These are phyloP conservation scores for Grallaria varia DNA, from an alignment of 2,113 vertebrate species.

Conservation along the genomic window DNA sequence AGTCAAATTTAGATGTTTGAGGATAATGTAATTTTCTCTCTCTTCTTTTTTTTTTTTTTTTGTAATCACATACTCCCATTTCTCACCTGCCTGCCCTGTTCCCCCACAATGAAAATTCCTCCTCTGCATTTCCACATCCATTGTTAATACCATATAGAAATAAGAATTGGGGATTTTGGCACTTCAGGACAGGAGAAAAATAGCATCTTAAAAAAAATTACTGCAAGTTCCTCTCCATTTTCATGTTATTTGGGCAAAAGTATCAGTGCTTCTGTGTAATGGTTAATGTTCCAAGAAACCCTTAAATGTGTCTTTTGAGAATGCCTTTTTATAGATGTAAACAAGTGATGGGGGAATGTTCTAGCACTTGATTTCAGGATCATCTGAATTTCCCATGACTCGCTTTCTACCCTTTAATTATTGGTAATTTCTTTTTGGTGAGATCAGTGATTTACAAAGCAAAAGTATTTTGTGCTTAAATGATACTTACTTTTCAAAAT, in stretches of 20 bases:
- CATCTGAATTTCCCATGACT: not conserved
- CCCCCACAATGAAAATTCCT: not conserved
- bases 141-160: not conserved
- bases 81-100: not conserved
- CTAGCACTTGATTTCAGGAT: not conserved
- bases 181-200: not conserved
- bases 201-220: not conserved
- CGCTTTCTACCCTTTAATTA: not conserved
- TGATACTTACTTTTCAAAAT: not conserved
- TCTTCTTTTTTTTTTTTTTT: no score
- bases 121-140: not conserved
- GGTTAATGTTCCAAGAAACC: not conserved
- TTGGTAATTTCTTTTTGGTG: not conserved
- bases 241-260: not conserved
- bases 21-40: not conserved
- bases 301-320: not conserved
- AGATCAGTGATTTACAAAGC: not conserved
- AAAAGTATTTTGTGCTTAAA: not conserved
- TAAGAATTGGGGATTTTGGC: not conserved
- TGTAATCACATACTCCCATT: accelerated
- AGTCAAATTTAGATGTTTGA: not conserved
- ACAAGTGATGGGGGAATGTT: not conserved
- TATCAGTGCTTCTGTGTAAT: not conserved
- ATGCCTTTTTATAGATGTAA: not conserved
- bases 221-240: not conserved